phyloP scores from a whole-genome alignment of 2,113 vertebrate genomes.

The Triplophysa siluroides region DNA sequence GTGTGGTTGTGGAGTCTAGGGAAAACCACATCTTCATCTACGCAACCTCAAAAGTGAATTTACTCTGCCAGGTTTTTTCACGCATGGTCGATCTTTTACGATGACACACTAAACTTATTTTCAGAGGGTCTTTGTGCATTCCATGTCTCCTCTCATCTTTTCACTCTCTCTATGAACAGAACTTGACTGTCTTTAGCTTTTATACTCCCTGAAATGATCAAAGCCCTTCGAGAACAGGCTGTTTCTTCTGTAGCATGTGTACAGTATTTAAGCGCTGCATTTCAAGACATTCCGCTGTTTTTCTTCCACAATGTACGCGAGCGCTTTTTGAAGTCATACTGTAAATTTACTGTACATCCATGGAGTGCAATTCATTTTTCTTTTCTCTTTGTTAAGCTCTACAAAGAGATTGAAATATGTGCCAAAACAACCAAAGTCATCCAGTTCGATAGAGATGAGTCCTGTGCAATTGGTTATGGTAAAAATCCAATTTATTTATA shows the following conservation, averaged over 20 bases:
- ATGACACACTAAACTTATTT: constrained; percentile 52
- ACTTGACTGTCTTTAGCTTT: constrained; percentile 19
- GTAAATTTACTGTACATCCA: constrained; percentile 20
- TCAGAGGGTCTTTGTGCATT: constrained; percentile 54
- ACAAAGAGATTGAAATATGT: constrained; percentile 95
- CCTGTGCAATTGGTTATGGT: constrained; percentile 85
- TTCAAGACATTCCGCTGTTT: neutral
- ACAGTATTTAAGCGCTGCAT: neutral
- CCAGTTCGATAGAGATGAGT: constrained; percentile 85
- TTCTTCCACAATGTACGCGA: neutral
- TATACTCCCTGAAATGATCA: constrained; percentile 55
- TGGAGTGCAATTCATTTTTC: constrained; percentile 22
- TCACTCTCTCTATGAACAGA: constrained; percentile 1
- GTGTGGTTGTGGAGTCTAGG: neutral
- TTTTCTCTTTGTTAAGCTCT: constrained; percentile 77
- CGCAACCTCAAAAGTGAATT: constrained; percentile 50
- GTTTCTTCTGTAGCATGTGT: constrained; percentile 2
- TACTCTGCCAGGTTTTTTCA: constrained; percentile 42
- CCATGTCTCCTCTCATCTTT: constrained; percentile 44
- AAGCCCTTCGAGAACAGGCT: constrained; percentile 10
- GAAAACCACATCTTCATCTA: constrained; percentile 36
- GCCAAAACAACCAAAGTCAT: constrained; percentile 84
- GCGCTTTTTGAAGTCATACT: constrained; percentile 23
- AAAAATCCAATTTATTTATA: constrained; percentile 57
- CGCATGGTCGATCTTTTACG: constrained; percentile 46